Conservation (phyloP, 2,113 vertebrate genomes). For the Prochilodus magdalenae region DNA sequence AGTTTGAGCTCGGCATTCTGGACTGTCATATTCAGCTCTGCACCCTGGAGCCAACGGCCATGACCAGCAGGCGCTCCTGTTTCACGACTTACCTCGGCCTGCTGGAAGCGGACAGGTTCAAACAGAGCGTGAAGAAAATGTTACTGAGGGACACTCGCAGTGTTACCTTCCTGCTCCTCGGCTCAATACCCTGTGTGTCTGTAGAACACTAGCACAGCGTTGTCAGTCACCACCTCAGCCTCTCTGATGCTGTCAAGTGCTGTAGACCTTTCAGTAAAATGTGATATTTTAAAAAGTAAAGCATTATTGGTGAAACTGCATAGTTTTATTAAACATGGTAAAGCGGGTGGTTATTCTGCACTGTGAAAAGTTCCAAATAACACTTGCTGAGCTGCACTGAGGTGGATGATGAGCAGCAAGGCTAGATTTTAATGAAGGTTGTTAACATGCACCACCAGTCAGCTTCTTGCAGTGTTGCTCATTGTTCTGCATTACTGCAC, state of each 20-base stretch:
- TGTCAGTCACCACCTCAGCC: not conserved
- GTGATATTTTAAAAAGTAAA: too few relatives aligned
- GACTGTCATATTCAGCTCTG: not conserved
- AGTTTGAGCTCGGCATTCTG: conserved; percentile 38
- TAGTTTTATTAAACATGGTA: too few relatives aligned
- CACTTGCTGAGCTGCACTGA: too few relatives aligned
- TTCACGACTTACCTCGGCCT: not conserved
- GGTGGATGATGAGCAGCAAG: too few relatives aligned
- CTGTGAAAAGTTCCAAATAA: too few relatives aligned
- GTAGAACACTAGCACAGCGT: not conserved
- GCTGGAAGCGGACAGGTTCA: not conserved
- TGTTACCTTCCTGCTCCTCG: not conserved
- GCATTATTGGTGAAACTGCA: too few relatives aligned
- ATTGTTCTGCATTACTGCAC: too few relatives aligned
- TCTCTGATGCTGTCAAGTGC: not conserved
- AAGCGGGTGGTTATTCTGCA: too few relatives aligned
- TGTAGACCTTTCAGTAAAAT: too few relatives aligned
- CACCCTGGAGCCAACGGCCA: not conserved
- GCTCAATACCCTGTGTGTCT: not conserved
- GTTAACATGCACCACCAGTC: too few relatives aligned
- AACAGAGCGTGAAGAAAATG: not conserved
- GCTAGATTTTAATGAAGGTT: too few relatives aligned
- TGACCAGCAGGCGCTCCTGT: not conserved
- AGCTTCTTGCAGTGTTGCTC: too few relatives aligned
- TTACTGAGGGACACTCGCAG: not conserved